Base-by-base conservation (phyloP, 2,797 vertebrate genomes). In the Gallinago stenura region DNA sequence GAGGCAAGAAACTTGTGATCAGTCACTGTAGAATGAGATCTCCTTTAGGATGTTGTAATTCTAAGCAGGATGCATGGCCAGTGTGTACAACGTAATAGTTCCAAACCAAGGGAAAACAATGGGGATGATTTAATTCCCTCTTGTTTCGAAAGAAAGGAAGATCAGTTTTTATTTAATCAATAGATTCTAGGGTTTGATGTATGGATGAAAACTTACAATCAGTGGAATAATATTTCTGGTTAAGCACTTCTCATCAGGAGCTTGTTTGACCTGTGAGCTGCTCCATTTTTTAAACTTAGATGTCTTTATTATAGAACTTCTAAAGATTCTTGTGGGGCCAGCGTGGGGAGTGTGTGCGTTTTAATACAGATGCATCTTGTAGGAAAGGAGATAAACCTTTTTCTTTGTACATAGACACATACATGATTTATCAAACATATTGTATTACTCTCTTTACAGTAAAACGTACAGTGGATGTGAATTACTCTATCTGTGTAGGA, bases 191-290 rank as follows among this genome's bases (percentile, higher is more conserved):
- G 76, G 60, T 93, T 93, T 90, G 85, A 77, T 62, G 46, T 92
- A 70, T 65, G 81, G 95, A 83, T 90, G 84, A 87, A 97, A 90
- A 96, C 87, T 96, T 85, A 77, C 7, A 75, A 85, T 78, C 85
- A 68, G 86, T 78, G 86, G 56, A 94, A 89, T 87, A 79, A 76
- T 86, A 91, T 83, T 91, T 94, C 84, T 90, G 39, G 60, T 76
- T 92, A 96, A 96, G 85, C 73, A 85, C 77, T 90, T 97, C 96
- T 91, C 91, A 90, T 93, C 92, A 76, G 94, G 90, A 96, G 71
- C 81, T 79, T 68, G 12, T 95, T 95, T 96, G 94, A 97, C 96
- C 93, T 91, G 73, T 90, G 90, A 72, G 77, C 78, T 51, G 85
- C 90, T 91, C 91, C 83, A 92, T 96, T 95, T 95, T 93, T 93